Percentiles rank a stretch among this genome's conserved stretches.
phyloP scores from a whole-genome alignment of 2,888 invertebrate genomes.

The Acronicta alni region DNA sequence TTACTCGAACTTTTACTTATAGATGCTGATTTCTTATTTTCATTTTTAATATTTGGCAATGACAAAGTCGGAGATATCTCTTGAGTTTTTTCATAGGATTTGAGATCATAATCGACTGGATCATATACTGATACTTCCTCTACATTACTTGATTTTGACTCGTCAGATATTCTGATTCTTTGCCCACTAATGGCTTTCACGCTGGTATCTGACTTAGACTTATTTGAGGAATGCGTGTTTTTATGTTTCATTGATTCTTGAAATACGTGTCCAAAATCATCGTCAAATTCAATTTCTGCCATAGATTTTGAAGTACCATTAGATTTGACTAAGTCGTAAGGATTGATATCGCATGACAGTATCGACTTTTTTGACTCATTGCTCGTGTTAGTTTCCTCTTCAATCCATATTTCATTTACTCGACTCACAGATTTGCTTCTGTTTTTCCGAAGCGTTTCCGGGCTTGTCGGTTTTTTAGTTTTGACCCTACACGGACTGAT shows the following conservation, averaged over 20 bases:
- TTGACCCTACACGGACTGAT: conserved; percentile 89
- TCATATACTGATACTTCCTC: conserved; percentile 84
- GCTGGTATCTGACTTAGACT: conserved; percentile 84
- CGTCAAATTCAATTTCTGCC: conserved; percentile 87
- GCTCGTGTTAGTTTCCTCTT: conserved; percentile 71
- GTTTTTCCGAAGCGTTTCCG: conserved; percentile 78
- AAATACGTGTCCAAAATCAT: conserved; percentile 83
- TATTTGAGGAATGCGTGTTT: conserved; percentile 70
- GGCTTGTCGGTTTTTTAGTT: conserved; percentile 83
- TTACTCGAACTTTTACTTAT: conserved; percentile 78
- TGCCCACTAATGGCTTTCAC: conserved; percentile 92
- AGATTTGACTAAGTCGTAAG: conserved; percentile 93
- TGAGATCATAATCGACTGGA: conserved; percentile 85
- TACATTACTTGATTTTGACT: conserved; percentile 77
- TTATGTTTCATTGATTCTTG: conserved; percentile 76
- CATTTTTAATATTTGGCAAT: conserved; percentile 85
- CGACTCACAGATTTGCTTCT: conserved; percentile 86
- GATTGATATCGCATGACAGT: conserved; percentile 95
- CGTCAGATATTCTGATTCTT: conserved; percentile 91
- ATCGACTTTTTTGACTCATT: conserved; percentile 91
- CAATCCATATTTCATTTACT: conserved; percentile 84
- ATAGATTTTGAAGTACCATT: conserved; percentile 82
- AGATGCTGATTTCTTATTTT: conserved; percentile 76
- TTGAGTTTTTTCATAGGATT: conserved; percentile 79
- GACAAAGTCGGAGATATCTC: conserved; percentile 73